These are phyloP conservation scores for Dicyrtoma fusca DNA, from an alignment of 2,888 invertebrate species.

Conservation along the genomic window DNA sequence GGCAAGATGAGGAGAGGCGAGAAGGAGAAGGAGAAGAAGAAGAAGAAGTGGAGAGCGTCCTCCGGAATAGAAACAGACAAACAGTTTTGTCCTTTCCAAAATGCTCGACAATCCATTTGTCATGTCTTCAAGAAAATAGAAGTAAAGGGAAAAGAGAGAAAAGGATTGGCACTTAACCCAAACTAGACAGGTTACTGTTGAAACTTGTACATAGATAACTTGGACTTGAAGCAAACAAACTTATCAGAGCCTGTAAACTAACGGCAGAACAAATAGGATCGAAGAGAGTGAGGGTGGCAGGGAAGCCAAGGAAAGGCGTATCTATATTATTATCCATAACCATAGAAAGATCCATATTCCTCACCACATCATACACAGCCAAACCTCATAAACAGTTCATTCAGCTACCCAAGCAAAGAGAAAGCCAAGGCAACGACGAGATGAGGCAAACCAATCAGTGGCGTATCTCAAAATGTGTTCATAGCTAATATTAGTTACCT, in stretches of 20 bases:
- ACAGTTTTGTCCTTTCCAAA: slow-evolving; percentile 23
- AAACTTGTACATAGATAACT: too few species aligned
- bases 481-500: too few species aligned
- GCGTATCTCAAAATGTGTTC: too few species aligned
- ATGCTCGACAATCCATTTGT: slow-evolving; percentile 26
- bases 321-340: not conserved
- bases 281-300: not conserved
- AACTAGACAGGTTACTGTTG: slow-evolving; percentile 10
- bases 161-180: slow-evolving; percentile 30
- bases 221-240: slow-evolving; percentile 1
- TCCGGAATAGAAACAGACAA: slow-evolving; percentile 12
- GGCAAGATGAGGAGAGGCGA: too few species aligned
- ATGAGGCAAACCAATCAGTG: too few species aligned
- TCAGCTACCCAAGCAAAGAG: not conserved
- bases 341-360: not conserved
- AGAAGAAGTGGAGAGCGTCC: not conserved
- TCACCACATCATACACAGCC: not conserved
- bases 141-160: slow-evolving; percentile 16
- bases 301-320: not conserved
- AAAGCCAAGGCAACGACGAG: not conserved
- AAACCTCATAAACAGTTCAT: not conserved
- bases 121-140: slow-evolving; percentile 25
- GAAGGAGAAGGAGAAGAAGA: not conserved
- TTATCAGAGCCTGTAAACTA: not conserved
- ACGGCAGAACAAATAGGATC: not conserved